Conservation (phyloP, 2,888 invertebrate genomes). For the Pachycephus smyrnensis region DNA sequence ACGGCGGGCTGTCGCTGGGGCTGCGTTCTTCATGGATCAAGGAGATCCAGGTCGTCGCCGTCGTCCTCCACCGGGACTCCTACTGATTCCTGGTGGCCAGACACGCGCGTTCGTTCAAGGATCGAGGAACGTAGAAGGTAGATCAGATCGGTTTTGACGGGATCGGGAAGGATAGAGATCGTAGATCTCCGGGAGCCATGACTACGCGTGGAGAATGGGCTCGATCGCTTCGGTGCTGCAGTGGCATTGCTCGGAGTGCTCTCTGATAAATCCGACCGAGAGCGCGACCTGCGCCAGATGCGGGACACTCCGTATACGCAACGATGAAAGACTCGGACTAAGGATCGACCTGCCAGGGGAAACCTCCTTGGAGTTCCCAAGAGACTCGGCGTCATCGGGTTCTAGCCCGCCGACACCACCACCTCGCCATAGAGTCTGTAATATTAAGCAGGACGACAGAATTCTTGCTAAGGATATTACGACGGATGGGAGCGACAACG, state of each 20-base stretch:
- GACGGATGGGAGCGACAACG: background rate
- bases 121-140: constrained; percentile 19
- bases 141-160: constrained; percentile 4
- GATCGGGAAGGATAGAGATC: constrained; percentile 16
- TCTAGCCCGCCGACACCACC: constrained; percentile 57
- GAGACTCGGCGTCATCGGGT: constrained; percentile 38
- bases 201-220: constrained; percentile 78
- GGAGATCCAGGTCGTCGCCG: constrained; percentile 21
- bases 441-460: background rate
- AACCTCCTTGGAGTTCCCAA: background rate
- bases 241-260: constrained; percentile 91
- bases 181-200: constrained; percentile 63
- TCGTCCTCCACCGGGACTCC: constrained; percentile 11
- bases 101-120: background rate
- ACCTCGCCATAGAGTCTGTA: constrained; percentile 39
- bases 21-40: constrained; percentile 21
- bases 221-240: constrained; percentile 94
- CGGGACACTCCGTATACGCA: constrained; percentile 68
- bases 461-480: background rate
- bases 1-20: constrained; percentile 51
- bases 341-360: constrained; percentile 6
- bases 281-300: constrained; percentile 87
- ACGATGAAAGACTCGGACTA: constrained; percentile 45
- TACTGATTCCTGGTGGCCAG: background rate
- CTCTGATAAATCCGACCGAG: constrained; percentile 90